Evolutionary conservation across 2,113 vertebrate genomes (phyloP).

Genomic region (Xenopus laevis): DNA sequence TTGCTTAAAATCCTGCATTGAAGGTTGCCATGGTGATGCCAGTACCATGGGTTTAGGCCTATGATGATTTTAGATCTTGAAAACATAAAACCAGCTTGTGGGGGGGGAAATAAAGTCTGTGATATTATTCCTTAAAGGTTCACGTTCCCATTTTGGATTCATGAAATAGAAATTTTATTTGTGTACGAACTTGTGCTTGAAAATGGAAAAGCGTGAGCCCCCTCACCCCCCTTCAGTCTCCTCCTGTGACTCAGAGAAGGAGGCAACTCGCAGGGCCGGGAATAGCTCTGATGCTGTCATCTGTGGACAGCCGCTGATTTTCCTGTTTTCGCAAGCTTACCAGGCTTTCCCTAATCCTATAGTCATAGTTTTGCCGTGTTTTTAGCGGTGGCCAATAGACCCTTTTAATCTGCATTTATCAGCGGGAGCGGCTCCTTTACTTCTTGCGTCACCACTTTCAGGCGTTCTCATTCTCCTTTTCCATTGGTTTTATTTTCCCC

Average conservation of each 20-base stretch:
- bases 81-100: slow-evolving; percentile 17
- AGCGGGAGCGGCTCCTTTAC: not conserved
- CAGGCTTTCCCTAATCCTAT: slow-evolving; percentile 42
- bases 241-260: slow-evolving; percentile 45
- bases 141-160: not conserved
- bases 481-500: not conserved
- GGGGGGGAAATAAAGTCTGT: not conserved
- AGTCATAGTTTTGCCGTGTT: slow-evolving; percentile 27
- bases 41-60: slow-evolving; percentile 25
- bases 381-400: slow-evolving; percentile 20
- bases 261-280: slow-evolving; percentile 43
- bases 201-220: slow-evolving; percentile 35
- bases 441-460: slow-evolving; percentile 12
- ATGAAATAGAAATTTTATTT: slow-evolving; percentile 25
- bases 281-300: slow-evolving; percentile 46
- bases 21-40: slow-evolving; percentile 35
- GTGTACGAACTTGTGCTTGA: slow-evolving; percentile 29
- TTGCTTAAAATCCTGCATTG: slow-evolving; percentile 35
- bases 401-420: slow-evolving; percentile 3
- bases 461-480: not conserved
- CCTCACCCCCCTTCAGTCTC: slow-evolving; percentile 36
- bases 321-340: slow-evolving; percentile 27
- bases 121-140: not conserved
- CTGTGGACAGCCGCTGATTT: slow-evolving; percentile 45
- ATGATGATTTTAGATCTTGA: slow-evolving; percentile 34